A percentile compares a stretch with the other conserved stretches of the same genome.
These are phyloP conservation scores for Varanus komodoensis DNA, from an alignment of 2,113 vertebrate species.

Conservation along the genomic window DNA sequence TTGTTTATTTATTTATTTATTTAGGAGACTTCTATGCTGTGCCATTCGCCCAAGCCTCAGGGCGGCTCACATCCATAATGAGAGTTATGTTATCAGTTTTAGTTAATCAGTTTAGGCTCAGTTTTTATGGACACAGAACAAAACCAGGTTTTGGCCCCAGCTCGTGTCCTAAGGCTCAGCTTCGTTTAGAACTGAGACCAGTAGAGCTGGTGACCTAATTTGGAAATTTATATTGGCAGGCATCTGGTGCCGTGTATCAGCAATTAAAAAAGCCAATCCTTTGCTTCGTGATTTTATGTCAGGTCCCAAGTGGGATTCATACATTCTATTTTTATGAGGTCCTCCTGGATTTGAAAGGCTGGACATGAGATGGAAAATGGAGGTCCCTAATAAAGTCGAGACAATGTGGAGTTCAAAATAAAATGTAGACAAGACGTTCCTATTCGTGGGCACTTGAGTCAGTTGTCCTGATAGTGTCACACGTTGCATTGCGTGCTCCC, in stretches of 20 bases:
- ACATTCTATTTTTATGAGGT: background rate
- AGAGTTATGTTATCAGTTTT: too few relatives aligned
- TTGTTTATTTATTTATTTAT: too few relatives aligned
- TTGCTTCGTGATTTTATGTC: background rate
- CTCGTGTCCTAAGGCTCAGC: slow-evolving; percentile 12
- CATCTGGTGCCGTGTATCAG: background rate
- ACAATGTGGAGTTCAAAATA: background rate
- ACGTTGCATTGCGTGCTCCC: background rate
- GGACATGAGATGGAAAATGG: background rate
- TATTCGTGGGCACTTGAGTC: background rate
- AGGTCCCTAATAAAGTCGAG: background rate
- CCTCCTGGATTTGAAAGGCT: background rate
- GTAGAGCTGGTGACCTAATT: background rate
- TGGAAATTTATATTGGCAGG: background rate
- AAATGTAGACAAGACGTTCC: background rate
- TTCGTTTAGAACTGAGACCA: background rate
- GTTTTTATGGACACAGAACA: background rate
- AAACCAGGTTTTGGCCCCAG: background rate
- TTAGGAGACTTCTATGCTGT: too few relatives aligned
- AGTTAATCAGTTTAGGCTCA: background rate
- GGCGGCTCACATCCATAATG: too few relatives aligned
- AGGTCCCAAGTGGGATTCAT: background rate
- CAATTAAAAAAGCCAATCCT: background rate
- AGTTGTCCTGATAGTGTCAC: background rate
- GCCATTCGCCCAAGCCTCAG: too few relatives aligned